Evolutionary conservation across 2,113 vertebrate species (phyloP).

Genomic region (Melanotaenia duboulayi): DNA sequence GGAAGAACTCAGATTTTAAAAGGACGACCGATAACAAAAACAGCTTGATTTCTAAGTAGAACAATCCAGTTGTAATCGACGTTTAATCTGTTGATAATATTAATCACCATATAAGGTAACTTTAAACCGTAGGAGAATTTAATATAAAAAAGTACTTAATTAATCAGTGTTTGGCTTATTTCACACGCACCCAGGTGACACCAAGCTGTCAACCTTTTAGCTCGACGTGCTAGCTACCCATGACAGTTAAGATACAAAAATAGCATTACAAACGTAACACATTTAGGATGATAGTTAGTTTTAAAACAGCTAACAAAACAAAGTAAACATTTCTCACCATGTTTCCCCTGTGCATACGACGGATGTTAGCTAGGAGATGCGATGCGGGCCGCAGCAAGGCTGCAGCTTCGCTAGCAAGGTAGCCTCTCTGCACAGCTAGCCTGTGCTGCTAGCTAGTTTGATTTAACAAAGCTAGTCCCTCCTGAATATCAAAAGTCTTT

Average conservation of each 20-base stretch:
- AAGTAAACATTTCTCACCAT: conserved; percentile 62
- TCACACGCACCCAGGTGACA: conserved; percentile 33
- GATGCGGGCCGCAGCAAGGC: conserved; percentile 45
- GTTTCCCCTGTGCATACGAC: conserved; percentile 51
- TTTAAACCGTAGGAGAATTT: too few species aligned
- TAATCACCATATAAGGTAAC: too few species aligned
- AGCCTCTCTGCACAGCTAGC: conserved; percentile 48
- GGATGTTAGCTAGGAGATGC: conserved; percentile 40
- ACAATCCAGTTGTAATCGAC: neutral
- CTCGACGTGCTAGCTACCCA: neutral
- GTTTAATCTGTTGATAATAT: too few species aligned
- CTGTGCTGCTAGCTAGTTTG: conserved; percentile 29
- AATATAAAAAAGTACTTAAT: too few species aligned
- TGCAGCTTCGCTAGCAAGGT: conserved; percentile 45
- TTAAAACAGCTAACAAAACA: accelerated
- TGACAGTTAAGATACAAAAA: neutral
- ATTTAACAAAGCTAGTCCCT: conserved; percentile 44
- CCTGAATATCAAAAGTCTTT: conserved; percentile 36
- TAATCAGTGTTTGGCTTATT: too few species aligned
- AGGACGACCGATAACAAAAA: neutral
- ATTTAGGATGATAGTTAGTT: neutral
- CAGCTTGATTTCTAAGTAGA: neutral
- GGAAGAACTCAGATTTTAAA: neutral
- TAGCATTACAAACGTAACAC: neutral
- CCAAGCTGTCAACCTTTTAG: conserved; percentile 25